These are phyloP conservation scores for Passerina amoena DNA, from an alignment of 2,113 vertebrate genomes.

Conservation along the genomic window DNA sequence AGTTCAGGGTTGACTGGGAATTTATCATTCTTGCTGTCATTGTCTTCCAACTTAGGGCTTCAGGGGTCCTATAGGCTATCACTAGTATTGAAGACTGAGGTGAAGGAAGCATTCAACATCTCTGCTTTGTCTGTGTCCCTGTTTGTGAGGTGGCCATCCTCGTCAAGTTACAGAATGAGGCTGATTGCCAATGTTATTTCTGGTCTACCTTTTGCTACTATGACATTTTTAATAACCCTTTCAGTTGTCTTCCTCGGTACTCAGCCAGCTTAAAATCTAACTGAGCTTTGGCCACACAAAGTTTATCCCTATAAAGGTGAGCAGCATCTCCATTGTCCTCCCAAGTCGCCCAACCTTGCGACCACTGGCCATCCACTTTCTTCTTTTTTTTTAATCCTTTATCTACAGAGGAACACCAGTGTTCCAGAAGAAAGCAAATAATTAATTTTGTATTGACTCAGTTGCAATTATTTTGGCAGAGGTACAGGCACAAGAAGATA, in stretches of 20 bases:
- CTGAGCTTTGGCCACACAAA: neutral
- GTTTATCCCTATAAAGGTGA: neutral
- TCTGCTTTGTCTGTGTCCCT: neutral
- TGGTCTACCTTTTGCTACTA: neutral
- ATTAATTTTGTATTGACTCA: neutral
- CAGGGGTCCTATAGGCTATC: neutral
- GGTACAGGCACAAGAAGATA: neutral
- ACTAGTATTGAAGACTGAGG: neutral
- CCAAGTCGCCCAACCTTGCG: neutral
- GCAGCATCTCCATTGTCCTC: neutral
- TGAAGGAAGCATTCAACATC: neutral
- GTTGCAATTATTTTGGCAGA: neutral
- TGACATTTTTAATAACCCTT: neutral
- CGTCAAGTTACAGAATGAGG: neutral
- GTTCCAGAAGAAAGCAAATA: neutral
- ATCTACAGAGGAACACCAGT: neutral
- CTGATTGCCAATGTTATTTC: neutral
- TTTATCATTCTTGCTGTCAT: neutral
- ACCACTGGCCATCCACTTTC: neutral
- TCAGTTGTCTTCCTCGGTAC: neutral
- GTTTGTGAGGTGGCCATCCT: neutral
- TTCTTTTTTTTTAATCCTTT: neutral
- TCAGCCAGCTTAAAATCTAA: neutral
- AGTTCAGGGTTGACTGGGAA: neutral
- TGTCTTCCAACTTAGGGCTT: neutral